Percentiles rank a stretch among this genome's conserved stretches.
Evolutionary conservation across 1,140 invertebrate species (phyloP).

Genomic region (Nymphalis io): DNA sequence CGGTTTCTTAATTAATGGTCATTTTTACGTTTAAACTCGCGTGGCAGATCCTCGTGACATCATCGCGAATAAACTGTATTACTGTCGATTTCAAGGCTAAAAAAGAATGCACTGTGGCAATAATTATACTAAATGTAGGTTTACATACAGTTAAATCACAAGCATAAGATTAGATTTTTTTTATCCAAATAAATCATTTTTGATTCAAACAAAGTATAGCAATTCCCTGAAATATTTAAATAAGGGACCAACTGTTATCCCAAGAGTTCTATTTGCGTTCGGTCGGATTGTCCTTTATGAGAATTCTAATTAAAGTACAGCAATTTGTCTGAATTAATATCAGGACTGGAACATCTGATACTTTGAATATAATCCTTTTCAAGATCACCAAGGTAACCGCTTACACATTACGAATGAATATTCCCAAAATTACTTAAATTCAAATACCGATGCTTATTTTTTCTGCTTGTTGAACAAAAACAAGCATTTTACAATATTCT

Average conservation of each 20-base stretch:
- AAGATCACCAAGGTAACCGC: background rate
- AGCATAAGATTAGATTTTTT: background rate
- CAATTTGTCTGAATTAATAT: constrained; percentile 23
- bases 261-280: constrained; percentile 12
- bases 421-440: background rate
- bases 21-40: constrained; percentile 30
- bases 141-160: background rate
- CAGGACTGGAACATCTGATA: constrained; percentile 26
- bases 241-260: background rate
- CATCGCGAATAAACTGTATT: constrained; percentile 29
- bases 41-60: constrained; percentile 44
- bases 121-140: constrained; percentile 3
- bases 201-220: too few species aligned
- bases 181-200: too few species aligned
- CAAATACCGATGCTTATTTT: background rate
- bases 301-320: constrained; percentile 29
- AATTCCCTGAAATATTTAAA: background rate
- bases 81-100: constrained; percentile 28
- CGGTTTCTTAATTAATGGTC: constrained; percentile 3
- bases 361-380: constrained; percentile 13
- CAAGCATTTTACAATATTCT: background rate
- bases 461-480: background rate
- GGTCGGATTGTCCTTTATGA: constrained; percentile 7
- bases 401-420: background rate
- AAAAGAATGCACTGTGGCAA: constrained; percentile 28